phyloP scores from a whole-genome alignment of 2,888 invertebrate species.

The Lacanobia wlatinum region DNA sequence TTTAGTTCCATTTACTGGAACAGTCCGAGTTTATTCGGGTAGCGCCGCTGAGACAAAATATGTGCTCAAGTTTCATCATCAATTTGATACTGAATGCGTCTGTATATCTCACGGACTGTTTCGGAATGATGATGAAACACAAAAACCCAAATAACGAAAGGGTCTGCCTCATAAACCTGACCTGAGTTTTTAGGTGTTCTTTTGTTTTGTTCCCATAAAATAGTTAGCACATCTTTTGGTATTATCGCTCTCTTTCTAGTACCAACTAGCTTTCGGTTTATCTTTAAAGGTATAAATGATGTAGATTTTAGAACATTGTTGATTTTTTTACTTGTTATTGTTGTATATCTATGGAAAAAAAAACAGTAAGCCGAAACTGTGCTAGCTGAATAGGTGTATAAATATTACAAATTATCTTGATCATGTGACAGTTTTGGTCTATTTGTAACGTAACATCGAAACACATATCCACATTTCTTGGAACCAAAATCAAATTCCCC shows the following conservation, averaged over 20 bases:
- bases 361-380: neutral
- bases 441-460: slow-evolving; percentile 3
- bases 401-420: neutral
- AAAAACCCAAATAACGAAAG: too few relatives aligned
- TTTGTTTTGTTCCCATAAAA: too few relatives aligned
- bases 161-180: neutral
- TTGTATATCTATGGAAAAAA: neutral
- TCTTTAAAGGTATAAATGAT: too few relatives aligned
- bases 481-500: too few relatives aligned
- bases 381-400: neutral
- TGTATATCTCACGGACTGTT: neutral
- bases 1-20: slow-evolving; percentile 29
- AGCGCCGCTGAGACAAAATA: neutral
- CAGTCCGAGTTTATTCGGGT: slow-evolving; percentile 23
- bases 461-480: neutral
- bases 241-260: too few relatives aligned
- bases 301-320: neutral
- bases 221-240: too few relatives aligned
- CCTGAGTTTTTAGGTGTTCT: neutral
- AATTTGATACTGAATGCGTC: slow-evolving; percentile 4
- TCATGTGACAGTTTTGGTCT: slow-evolving; percentile 9
- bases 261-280: too few relatives aligned
- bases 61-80: slow-evolving; percentile 17
- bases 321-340: neutral
- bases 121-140: too few relatives aligned